A percentile compares a stretch with the other conserved stretches of the same genome.
Evolutionary conservation across 2,797 vertebrate species (phyloP).

Genomic region (Sus cebifrons): DNA sequence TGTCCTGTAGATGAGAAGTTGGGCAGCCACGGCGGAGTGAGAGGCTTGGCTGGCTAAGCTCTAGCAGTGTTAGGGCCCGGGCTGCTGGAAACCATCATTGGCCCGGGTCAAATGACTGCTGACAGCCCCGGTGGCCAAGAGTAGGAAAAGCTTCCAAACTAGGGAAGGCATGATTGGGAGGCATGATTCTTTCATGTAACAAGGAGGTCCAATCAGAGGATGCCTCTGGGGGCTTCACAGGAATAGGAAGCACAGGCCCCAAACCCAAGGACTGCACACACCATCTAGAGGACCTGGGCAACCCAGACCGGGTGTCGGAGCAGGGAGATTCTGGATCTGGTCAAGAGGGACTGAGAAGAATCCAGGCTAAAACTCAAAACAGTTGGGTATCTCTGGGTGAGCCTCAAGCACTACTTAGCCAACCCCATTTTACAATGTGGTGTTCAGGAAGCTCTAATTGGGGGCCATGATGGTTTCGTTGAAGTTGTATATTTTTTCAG

Average conservation of each 20-base stretch:
- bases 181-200: not conserved
- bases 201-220: not conserved
- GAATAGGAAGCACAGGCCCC: not conserved
- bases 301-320: not conserved
- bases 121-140: not conserved
- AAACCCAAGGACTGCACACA: not conserved
- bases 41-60: not conserved
- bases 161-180: not conserved
- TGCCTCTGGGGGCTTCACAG: not conserved
- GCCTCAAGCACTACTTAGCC: not conserved
- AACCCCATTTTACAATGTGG: constrained; percentile 43
- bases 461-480: not conserved
- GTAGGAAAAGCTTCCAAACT: constrained; percentile 4
- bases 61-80: not conserved
- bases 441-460: not conserved
- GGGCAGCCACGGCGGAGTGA: not conserved
- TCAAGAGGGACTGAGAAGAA: constrained; percentile 34
- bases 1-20: not conserved
- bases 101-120: not conserved
- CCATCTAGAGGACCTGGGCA: not conserved
- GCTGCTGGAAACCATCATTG: not conserved
- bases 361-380: constrained; percentile 60
- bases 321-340: not conserved
- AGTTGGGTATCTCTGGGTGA: not conserved
- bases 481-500: not conserved